Conservation (phyloP, 2,888 invertebrate genomes). For the Dexiosoma caninum region DNA sequence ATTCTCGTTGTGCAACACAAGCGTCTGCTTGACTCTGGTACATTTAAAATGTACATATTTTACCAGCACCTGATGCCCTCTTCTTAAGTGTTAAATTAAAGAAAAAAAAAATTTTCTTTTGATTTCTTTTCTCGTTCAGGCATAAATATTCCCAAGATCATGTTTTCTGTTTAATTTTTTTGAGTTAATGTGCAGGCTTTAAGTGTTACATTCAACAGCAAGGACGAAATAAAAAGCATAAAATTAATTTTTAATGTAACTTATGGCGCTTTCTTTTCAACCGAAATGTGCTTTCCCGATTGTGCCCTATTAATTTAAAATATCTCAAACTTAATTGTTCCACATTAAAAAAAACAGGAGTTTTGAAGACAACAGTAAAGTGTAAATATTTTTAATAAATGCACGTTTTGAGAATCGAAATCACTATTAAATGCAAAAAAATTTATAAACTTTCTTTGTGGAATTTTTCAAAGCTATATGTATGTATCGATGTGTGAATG, state of each 20-base stretch:
- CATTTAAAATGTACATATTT: conserved; percentile 25
- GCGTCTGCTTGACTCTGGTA: conserved; percentile 5
- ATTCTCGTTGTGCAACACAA: conserved; percentile 12
- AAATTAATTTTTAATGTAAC: not conserved
- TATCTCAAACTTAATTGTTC: no score
- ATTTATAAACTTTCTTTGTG: no score
- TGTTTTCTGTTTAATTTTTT: conserved; percentile 6
- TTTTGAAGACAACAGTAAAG: no score
- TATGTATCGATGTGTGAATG: no score
- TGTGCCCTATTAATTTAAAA: no score
- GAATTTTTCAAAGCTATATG: no score
- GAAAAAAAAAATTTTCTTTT: conserved; percentile 4
- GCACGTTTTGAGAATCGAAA: no score
- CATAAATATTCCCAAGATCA: conserved; percentile 48
- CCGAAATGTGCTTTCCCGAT: no score
- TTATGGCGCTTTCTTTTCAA: no score
- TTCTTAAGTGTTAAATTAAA: not conserved
- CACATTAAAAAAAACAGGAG: no score
- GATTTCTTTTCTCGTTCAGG: not conserved
- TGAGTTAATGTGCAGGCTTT: conserved; percentile 13
- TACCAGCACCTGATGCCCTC: conserved; percentile 31
- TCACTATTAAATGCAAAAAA: no score
- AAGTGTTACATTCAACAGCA: not conserved
- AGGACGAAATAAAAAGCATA: not conserved
- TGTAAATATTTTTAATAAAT: no score